A percentile compares a stretch with the other conserved stretches of the same genome.
Evolutionary conservation across 2,797 vertebrate genomes (phyloP).

Genomic region (Otus scops): DNA sequence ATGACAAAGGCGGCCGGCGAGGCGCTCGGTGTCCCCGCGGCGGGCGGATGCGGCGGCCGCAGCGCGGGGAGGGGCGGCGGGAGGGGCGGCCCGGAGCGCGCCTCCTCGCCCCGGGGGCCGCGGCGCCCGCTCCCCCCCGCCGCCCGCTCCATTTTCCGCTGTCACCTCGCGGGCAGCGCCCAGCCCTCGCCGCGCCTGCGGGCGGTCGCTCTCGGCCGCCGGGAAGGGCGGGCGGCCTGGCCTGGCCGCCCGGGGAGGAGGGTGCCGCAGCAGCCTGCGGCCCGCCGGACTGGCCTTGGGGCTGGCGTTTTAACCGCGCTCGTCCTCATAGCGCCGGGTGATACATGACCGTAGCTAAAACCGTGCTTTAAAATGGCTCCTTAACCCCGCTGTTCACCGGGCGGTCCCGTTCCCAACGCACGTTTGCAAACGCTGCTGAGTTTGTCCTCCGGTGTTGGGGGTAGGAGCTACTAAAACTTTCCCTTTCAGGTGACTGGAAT

Average conservation of each 20-base stretch:
- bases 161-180: background rate
- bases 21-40: background rate
- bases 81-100: background rate
- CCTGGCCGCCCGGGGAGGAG: background rate
- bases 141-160: slow-evolving; percentile 5
- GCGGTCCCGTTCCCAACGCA: background rate
- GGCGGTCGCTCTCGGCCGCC: too few species aligned
- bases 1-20: slow-evolving; percentile 73
- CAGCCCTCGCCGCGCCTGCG: background rate
- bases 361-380: slow-evolving; percentile 41
- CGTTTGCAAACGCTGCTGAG: background rate
- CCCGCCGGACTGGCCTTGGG: background rate
- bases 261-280: background rate
- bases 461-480: background rate
- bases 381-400: background rate
- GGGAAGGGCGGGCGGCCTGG: background rate
- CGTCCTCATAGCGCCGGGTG: background rate
- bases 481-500: background rate
- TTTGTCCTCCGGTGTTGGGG: background rate
- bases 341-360: background rate
- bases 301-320: background rate
- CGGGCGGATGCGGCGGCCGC: background rate
- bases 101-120: background rate
- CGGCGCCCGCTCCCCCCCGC: background rate
- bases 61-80: background rate